Conservation (phyloP, 64 coral and sea anemone genomes). For the Porites lutea region DNA sequence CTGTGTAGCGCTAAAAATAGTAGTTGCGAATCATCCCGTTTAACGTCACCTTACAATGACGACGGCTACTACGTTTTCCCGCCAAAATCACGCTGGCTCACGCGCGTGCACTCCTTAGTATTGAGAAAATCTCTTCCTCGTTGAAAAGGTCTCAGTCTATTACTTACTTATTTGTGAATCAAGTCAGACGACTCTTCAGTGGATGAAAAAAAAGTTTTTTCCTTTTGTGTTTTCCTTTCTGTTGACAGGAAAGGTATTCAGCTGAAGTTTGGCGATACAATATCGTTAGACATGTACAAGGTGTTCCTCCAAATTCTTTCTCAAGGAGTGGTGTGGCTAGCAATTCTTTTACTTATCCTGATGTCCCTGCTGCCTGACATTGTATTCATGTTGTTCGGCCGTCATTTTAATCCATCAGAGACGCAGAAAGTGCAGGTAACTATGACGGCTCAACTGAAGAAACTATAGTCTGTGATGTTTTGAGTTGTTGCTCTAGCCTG, state of each 20-base stretch:
- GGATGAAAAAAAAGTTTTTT: not conserved
- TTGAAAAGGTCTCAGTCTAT: too few species aligned
- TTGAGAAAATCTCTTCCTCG: too few species aligned
- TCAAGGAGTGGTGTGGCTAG: conserved; percentile 83
- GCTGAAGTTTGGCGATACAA: conserved; percentile 11
- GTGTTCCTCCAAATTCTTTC: conserved; percentile 74
- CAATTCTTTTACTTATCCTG: conserved; percentile 56
- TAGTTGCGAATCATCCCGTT: too few species aligned
- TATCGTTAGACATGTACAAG: conserved; percentile 70
- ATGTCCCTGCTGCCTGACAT: conserved; percentile 89
- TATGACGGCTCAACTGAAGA: not conserved
- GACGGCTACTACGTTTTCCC: too few species aligned
- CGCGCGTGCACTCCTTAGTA: too few species aligned
- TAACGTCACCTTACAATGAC: too few species aligned
- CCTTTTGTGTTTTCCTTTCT: not conserved
- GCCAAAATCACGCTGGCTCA: too few species aligned
- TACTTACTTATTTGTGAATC: too few species aligned
- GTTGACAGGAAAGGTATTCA: conserved; percentile 77
- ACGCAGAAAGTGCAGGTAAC: conserved; percentile 96
- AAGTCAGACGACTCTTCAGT: too few species aligned
- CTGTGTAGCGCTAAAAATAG: too few species aligned
- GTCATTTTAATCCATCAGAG: conserved; percentile 83
- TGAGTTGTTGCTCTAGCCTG: too few species aligned
- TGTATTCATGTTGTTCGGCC: conserved; percentile 78
- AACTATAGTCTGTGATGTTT: too few species aligned